Conservation (phyloP, 2,888 invertebrate species). For the Cerastoderma edule region DNA sequence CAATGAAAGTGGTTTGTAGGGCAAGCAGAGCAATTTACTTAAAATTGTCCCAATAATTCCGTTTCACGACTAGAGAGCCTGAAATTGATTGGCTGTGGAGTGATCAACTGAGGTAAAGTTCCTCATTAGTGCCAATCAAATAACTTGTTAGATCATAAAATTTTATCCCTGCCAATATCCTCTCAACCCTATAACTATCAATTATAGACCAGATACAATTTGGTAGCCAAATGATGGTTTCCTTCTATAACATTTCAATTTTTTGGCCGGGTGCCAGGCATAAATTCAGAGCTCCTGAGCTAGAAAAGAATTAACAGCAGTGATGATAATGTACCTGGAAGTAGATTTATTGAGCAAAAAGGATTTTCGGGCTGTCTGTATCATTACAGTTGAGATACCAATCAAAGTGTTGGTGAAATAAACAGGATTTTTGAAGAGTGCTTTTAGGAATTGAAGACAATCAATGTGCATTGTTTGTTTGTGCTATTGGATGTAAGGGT, state of each 20-base stretch:
- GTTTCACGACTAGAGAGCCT: no score
- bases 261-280: not conserved
- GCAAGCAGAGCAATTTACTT: no score
- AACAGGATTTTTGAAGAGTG: no score
- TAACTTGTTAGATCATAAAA: conserved; percentile 17
- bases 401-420: not conserved
- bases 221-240: not conserved
- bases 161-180: conserved; percentile 3
- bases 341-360: conserved; percentile 10
- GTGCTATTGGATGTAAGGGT: not conserved
- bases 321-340: conserved; percentile 13
- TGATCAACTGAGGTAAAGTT: not conserved
- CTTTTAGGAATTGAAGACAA: not conserved
- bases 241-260: conserved; percentile 10
- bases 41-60: no score
- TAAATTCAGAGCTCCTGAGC: conserved; percentile 19
- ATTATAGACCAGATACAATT: not conserved
- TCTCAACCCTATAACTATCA: conserved; percentile 21
- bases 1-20: no score
- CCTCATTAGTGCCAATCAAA: conserved; percentile 16
- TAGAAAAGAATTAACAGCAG: conserved; percentile 18
- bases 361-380: conserved; percentile 11
- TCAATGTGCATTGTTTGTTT: not conserved
- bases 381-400: not conserved
- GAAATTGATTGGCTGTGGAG: not conserved